Evolutionary conservation across 2,113 vertebrate species (phyloP).

Genomic region (Peucedramus taeniatus): DNA sequence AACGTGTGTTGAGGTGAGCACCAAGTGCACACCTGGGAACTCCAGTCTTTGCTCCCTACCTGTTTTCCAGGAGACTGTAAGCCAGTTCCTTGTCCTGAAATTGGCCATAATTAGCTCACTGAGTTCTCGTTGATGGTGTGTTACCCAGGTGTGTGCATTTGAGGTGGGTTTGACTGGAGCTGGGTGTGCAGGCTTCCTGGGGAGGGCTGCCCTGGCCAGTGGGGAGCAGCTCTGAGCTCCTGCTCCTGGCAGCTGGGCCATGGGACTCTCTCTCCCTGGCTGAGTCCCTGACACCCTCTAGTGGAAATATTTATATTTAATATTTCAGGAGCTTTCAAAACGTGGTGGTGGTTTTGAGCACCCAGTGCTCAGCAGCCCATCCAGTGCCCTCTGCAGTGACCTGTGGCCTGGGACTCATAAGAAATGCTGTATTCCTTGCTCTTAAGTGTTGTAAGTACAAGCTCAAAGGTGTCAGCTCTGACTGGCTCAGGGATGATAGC

Average conservation of each 20-base stretch:
- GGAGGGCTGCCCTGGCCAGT: background rate
- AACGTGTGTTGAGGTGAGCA: background rate
- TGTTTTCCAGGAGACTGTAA: background rate
- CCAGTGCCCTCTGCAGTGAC: background rate
- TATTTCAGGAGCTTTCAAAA: background rate
- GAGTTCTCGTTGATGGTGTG: rapidly evolving
- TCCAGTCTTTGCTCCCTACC: background rate
- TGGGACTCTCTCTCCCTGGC: background rate
- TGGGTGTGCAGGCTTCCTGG: background rate
- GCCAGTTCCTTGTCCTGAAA: background rate
- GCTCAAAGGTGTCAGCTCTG: background rate
- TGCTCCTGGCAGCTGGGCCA: background rate
- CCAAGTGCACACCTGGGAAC: background rate
- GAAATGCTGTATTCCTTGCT: background rate
- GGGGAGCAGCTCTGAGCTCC: background rate
- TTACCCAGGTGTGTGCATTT: background rate
- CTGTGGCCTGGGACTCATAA: background rate
- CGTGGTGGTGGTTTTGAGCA: background rate
- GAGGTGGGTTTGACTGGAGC: background rate
- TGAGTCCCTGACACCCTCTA: constrained; percentile 50
- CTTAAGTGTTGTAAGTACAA: background rate
- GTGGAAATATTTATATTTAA: background rate
- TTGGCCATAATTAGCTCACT: background rate
- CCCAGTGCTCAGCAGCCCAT: background rate
- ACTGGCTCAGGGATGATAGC: background rate